Base-by-base conservation (phyloP, 2,113 vertebrate genomes). In the Taxidea taxus region DNA sequence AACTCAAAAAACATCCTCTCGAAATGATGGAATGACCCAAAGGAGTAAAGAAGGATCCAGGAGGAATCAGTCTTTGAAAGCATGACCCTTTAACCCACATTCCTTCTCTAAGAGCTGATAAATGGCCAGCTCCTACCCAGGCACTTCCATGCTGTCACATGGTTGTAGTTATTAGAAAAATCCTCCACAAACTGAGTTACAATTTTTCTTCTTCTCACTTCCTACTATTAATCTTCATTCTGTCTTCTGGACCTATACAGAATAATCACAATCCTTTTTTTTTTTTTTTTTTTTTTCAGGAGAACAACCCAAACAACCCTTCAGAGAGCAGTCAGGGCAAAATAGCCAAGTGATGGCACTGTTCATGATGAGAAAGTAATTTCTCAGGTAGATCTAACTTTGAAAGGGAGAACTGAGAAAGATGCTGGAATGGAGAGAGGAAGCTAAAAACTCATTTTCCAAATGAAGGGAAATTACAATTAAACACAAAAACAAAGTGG, bases 281-380 rank as follows among this genome's bases (percentile, higher is more conserved):
- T 77, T 68, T 51, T 51, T 95, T 96, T 83, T 94, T 95, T 96
- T 83, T 94, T 95, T 93, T 70, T 66, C 5, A 90, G 74, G 64
- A 60, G 62, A 95, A 92, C 42, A 84, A 90, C 68, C 68, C 64
- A 90, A 97, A 96, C 80, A 97, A 98, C 87, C 95, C 95, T 96
- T 87, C 49, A 75, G 62, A 96, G 44, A 95, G 84, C 97, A 95
- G 87, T 95, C 94, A 96, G 75, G 10, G 9, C 10, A 42, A 87
- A 97, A 90, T 9, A 87, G 49, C 58, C 82, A 91, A 93, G 23
- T 70, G 84, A 97, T 72, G 42, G 68, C 27, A 42, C 49, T 87
- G 31, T 95, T 89, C 80, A 12, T 74, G 91, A 31, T 75, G 25
- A 89, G 37, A 72, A 85, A 70, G 78, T 51, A 39, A 91, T 87